phyloP scores from a whole-genome alignment of 2,113 vertebrate species.

The Cyrtonyx montezumae region DNA sequence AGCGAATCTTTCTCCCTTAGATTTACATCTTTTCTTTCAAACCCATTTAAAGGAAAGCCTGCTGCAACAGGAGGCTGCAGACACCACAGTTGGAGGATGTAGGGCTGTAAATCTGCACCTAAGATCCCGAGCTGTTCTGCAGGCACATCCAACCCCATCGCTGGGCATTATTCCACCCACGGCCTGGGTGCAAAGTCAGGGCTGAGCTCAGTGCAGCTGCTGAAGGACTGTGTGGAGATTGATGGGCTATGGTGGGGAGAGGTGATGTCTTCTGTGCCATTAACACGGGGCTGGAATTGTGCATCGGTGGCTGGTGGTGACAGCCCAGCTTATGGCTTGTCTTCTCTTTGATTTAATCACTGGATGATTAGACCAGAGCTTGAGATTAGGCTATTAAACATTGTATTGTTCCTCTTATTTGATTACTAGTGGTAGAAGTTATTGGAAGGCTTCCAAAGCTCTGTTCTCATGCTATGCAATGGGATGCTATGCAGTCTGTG shows the following conservation, averaged over 20 bases:
- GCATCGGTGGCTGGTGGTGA: background rate
- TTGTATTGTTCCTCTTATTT: background rate
- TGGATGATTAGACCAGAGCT: constrained; percentile 3
- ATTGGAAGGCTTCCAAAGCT: background rate
- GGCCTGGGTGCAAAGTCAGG: accelerated
- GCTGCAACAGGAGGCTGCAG: background rate
- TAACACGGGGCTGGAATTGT: background rate
- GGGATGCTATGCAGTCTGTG: background rate
- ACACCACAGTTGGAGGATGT: background rate
- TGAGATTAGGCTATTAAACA: background rate
- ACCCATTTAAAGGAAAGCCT: background rate
- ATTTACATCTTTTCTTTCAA: background rate
- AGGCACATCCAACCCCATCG: background rate
- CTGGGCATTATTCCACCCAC: background rate
- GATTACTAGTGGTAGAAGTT: background rate
- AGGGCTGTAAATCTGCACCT: background rate
- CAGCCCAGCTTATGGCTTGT: background rate
- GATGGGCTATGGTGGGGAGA: background rate
- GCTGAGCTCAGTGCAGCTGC: background rate
- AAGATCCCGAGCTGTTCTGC: background rate
- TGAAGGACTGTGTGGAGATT: background rate
- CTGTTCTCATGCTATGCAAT: background rate
- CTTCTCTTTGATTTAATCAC: constrained; percentile 39
- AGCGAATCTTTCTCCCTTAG: background rate
- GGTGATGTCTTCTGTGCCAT: background rate